Base-by-base conservation (phyloP, 2,888 invertebrate genomes). In the Patella depressa region DNA sequence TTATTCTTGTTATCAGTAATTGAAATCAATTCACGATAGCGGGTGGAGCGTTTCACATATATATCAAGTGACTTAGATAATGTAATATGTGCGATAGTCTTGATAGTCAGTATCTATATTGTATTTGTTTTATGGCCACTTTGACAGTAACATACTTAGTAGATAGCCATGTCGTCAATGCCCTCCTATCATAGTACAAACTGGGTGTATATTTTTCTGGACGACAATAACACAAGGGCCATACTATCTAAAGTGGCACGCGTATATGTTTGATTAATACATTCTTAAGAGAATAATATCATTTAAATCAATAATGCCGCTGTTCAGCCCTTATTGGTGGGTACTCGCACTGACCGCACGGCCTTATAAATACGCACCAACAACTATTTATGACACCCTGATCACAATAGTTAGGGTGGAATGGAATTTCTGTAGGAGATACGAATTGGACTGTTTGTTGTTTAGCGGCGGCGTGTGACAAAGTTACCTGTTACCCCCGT, bases 331-430 rank as follows among this genome's bases (percentile, higher is more conserved):
- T 65, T 65, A 65, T 65, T 65, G 19, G 24, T 24, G 24, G 65
- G 65, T 65, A 65, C 65, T 65, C 65, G 24, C 2, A 65, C 19
- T 65, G 65, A 65, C 65, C 65, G 65, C 19, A 65, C 65, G 65
- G 65, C 65, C 65, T 65, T 65, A 24, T 65, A 17, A 65, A 65
- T 65, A 65, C 65, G 14, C 24, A 65, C 24, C 24, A 24, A 65
- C 24, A 65, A 65, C 65, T 24, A 24, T 65, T 65, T 24, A 24
- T 24, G 65, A 65, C 65, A 65, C 24, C 24, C 24, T 24, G 19
- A 65, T 65, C 12, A 65, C 65, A 65, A 65, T 65, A 65, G 65
- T 65, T 65, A 65, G 65, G 65, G 65, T 65, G 65, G 65, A 65
- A 65, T 65, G 65, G 65, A 65, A 65, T 65, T 65, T 65, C 24